These are phyloP conservation scores for Allacma fusca DNA, from an alignment of 2,888 invertebrate species.

Conservation along the genomic window DNA sequence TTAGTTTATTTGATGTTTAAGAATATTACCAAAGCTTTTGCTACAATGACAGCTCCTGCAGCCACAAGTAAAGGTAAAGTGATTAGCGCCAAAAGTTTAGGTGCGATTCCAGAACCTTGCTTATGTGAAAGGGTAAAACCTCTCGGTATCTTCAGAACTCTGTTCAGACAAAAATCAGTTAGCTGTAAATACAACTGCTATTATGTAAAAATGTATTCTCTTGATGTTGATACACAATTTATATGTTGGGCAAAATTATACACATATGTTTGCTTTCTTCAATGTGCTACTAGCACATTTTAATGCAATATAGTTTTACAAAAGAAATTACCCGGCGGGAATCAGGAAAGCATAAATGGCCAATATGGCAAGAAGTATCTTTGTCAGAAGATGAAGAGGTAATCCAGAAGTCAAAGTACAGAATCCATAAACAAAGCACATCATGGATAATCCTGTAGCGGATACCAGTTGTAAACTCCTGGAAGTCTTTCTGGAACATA, in stretches of 20 bases:
- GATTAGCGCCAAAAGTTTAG: neutral
- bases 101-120: neutral
- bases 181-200: neutral
- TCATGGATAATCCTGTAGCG: neutral
- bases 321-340: too few species aligned
- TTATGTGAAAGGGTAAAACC: neutral
- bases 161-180: neutral
- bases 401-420: neutral
- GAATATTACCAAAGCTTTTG: neutral
- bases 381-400: neutral
- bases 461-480: neutral
- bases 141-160: neutral
- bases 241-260: too few species aligned
- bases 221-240: too few species aligned
- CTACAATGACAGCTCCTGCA: neutral
- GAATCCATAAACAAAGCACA: neutral
- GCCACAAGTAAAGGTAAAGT: neutral
- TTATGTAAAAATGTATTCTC: too few species aligned
- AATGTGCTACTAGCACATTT: too few species aligned
- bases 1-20: too few species aligned
- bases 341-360: too few species aligned
- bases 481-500: neutral
- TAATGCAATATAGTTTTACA: too few species aligned
- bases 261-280: too few species aligned
- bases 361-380: too few species aligned